Conservation (phyloP, 2,113 vertebrate species). For the Pomatorhinus ruficollis region DNA sequence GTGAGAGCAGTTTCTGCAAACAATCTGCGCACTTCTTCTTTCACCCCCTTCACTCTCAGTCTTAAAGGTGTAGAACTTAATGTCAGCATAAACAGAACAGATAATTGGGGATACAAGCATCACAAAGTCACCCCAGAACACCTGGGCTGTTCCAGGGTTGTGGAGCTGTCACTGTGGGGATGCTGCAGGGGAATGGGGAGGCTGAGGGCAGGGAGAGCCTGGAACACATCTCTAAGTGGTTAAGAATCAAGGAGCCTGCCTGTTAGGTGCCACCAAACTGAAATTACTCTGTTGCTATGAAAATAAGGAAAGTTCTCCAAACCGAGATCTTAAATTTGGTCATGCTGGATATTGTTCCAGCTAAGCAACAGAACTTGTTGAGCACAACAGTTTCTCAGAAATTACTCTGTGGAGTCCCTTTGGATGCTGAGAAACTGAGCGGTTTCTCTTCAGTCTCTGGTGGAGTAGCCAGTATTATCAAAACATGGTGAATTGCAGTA, state of each 20-base stretch:
- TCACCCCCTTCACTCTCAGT: background rate
- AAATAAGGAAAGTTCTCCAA: background rate
- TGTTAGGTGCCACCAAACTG: background rate
- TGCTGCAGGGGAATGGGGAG: background rate
- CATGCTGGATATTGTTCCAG: background rate
- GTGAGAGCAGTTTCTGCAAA: background rate
- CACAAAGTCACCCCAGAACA: background rate
- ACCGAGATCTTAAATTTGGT: background rate
- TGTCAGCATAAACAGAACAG: background rate
- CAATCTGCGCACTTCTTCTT: background rate
- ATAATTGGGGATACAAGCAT: background rate
- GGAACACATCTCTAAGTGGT: background rate
- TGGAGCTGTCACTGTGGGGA: accelerated
- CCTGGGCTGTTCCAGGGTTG: accelerated
- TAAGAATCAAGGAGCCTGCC: background rate
- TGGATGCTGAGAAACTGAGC: background rate
- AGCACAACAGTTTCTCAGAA: background rate
- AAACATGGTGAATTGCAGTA: background rate
- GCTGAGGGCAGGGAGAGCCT: background rate
- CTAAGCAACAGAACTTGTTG: background rate
- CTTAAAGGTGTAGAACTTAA: background rate
- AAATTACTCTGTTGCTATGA: background rate
- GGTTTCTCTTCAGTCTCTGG: background rate
- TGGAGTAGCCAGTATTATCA: background rate
- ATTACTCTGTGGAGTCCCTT: background rate